Base-by-base conservation (phyloP, 2,797 vertebrate genomes). In the Valencia hispanica region DNA sequence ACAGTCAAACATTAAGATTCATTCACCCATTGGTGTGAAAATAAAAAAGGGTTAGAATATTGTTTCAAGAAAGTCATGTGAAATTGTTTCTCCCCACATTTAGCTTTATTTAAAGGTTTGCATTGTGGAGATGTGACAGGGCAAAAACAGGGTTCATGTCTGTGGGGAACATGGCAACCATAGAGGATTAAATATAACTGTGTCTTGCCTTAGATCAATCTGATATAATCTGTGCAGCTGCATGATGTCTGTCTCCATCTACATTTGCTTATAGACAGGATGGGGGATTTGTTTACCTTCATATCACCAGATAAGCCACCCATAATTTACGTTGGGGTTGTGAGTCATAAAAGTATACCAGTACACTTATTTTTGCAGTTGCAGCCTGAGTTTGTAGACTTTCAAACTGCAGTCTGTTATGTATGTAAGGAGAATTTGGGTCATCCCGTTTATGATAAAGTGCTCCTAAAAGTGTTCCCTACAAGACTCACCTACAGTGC, bases 271-370 rank as follows among this genome's bases (percentile, higher is more conserved):
- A 0, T 70, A 77, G 51, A 85, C 75, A 65, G 12, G 50, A 17
- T 51, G 75, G 34, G 74, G 80, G 66, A 80, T 82, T 61, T 92
- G 90, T 91, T 93, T 92, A 85, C 77, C 47, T n/a, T 87, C 50
- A 25, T 86, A 85, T 84, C 74, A 86, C 79, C 79, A 80, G 68
- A 84, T 59, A 30, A 55, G 80, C 69, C 86, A 88, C 86, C 86
- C 82, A 91, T 55, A 39, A 68, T 79, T 80, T 80, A 86, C 61
- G 78, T 50, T 20, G 1, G 50, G 48, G 70, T 63, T 69, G 78
- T 84, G 51, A 34, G 34, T 74, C 55, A 73, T 55, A 2, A 55
- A n/a, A 72, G 43, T 53, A 20, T 8, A n/a, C n/a, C n/a, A n/a
- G n/a, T n/a, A 25, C 36, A 4, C 27, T 55, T 45, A 45, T 73